phyloP scores from a whole-genome alignment of 2,113 vertebrate genomes.

The Prunella himalayana region DNA sequence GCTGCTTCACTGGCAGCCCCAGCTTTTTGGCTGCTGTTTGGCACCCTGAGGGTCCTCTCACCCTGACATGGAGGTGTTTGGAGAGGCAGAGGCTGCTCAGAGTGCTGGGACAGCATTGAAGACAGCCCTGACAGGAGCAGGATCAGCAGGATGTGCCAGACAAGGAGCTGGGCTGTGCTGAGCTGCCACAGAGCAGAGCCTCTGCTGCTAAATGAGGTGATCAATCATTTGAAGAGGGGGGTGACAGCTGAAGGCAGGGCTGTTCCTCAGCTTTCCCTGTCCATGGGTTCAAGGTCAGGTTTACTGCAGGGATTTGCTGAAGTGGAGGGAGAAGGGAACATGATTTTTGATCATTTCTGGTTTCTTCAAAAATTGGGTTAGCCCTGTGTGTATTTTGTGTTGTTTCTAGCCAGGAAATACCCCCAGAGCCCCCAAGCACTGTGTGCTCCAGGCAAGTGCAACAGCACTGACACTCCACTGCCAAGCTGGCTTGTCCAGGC shows the following conservation, averaged over 20 bases:
- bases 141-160: background rate
- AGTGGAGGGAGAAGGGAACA: background rate
- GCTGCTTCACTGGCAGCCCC: rapidly evolving
- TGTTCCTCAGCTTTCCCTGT: background rate
- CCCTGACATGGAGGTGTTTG: background rate
- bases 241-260: background rate
- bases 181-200: background rate
- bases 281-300: background rate
- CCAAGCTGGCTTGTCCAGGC: background rate
- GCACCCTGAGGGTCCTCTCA: rapidly evolving
- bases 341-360: background rate
- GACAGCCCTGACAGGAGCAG: background rate
- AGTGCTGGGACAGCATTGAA: background rate
- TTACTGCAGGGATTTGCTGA: background rate
- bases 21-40: background rate
- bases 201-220: background rate
- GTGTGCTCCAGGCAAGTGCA: background rate
- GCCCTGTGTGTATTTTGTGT: background rate
- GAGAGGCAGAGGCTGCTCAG: background rate
- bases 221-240: background rate
- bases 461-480: background rate
- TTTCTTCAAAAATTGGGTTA: background rate
- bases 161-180: background rate
- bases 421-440: background rate
- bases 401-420: background rate